Base-by-base conservation (phyloP, 1,140 invertebrate genomes). In the Musca vetustissima region DNA sequence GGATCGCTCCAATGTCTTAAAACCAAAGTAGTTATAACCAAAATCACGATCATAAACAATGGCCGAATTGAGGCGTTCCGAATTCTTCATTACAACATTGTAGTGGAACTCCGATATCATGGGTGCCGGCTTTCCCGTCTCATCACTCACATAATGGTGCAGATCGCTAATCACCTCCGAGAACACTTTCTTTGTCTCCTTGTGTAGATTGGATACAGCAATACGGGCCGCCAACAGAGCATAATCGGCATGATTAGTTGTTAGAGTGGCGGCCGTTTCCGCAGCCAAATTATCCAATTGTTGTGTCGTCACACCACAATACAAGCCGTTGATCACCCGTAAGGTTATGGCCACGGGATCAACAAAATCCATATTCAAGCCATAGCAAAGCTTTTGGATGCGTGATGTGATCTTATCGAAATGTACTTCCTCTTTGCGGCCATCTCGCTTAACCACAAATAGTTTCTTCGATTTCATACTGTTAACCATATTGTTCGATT, bases 41-140 rank as follows among this genome's bases (percentile, higher is more conserved):
- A 96, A 99, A 85, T 99, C 98, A 73, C 98, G 88, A 77, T 99
- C 95, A 84, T 99, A 98, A 61, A 98, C 94, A 73, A 99, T 98
- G 4, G 95, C 91, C n/a, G 95, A 96, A 84, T 99, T 96, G 1
- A 99, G 81, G 76, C 86, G 86, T 67, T 97, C 93, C 28, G 94
- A 91, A 85, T 99, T 89, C 28, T 92, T 88, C 84, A 92, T 90
- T 2, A 99, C 91, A 57, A 99, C 90, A 47, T 93, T 86, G 72
- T 95, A 90, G 76, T 93, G 89, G 66, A 88, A 87, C 24, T 96
- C 88, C 1, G 93, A 94, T 64, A 99, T 94, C 88, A 98, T 91
- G 2, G 96, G 93, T 2, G 86, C 86, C 28, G 81, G 80, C 73
- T 86, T 83, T 14, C 89, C 89, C 19, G 91, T 96, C 71, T 90